Conservation (phyloP, 92 coral and sea anemone species). For the Palythoa grandis region DNA sequence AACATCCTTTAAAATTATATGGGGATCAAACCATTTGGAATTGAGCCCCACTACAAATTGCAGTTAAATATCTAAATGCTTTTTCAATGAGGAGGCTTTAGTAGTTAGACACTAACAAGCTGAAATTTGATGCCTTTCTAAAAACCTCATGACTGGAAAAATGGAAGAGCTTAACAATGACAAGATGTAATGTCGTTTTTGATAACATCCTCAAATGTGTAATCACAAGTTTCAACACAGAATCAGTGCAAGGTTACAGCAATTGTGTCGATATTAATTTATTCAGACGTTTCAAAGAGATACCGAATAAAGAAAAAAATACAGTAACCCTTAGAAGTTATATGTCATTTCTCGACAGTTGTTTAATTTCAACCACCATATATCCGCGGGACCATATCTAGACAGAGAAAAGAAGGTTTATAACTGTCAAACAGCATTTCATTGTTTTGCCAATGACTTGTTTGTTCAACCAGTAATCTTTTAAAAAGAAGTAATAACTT, state of each 20-base stretch:
- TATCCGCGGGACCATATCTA: background rate
- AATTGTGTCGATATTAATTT: background rate
- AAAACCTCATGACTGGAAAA: constrained; percentile 37
- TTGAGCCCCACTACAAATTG: constrained; percentile 46
- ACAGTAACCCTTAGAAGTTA: background rate
- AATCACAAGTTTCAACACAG: constrained; percentile 6
- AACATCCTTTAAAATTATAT: background rate
- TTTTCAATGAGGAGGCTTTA: constrained; percentile 37
- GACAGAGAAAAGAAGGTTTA: constrained; percentile 9
- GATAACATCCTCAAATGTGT: constrained; percentile 42
- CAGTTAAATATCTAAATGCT: constrained; percentile 45
- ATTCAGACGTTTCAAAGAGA: constrained; percentile 30
- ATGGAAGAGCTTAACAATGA: constrained; percentile 3
- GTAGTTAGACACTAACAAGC: constrained; percentile 45
- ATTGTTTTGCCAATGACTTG: constrained; percentile 60
- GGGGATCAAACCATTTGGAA: constrained; percentile 40
- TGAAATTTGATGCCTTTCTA: constrained; percentile 41
- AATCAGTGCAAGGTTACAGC: constrained; percentile 20
- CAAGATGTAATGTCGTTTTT: constrained; percentile 17
- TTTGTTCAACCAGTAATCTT: constrained; percentile 80
- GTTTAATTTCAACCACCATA: constrained; percentile 24
- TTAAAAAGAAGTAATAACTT: constrained; percentile 86
- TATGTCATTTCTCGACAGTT: constrained; percentile 33
- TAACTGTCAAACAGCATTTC: constrained; percentile 24
- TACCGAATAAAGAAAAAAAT: background rate